Base-by-base conservation (phyloP, 1,140 invertebrate species). In the Cepaea nemoralis region DNA sequence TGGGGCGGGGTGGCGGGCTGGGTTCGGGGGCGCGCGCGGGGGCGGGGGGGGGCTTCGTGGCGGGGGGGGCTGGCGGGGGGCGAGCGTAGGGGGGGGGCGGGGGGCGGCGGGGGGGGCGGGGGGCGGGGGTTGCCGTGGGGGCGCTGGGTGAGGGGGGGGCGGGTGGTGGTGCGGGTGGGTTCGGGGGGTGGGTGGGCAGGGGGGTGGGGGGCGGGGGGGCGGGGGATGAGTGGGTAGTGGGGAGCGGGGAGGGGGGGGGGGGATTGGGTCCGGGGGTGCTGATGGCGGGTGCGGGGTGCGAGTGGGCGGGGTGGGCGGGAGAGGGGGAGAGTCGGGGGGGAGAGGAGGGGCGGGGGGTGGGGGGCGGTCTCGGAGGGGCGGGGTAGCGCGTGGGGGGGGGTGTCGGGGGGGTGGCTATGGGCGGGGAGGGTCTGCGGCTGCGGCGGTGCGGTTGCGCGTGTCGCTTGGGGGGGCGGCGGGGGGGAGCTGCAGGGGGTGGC, bases 141-240 rank as follows among this genome's bases (percentile, higher is more conserved):
- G 59, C 48, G 76, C 6, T 6, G 45, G 45, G 31, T 3, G 35
- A 42, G 73, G 73, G 73, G 33, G 16, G 35, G 73, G 39, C 39
- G 37, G 73, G 39, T 37, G 16, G 39, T 12, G 33, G 37, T 5
- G 35, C 2, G 48, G 59, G 76, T 12, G 76, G 31, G 78, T 6
- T 1, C 2, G 63, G 63, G 33, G 59, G 78, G 35, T 63, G 67
- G 78, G 24, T 6, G 78, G 67, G 63, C 14, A 42, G 63, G 35
- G 78, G n/a, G 31, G n/a, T 24, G 78, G 39, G 78, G 67, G 78
- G n/a, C 6, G 78, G 78, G 63, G n/a, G 59, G 19, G 42, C 33
- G 78, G 63, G 35, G 63, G 35, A 66, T 39, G 27, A 37, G 39
- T 33, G 78, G 78, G 39, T 39, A n/a, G 39, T 6, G 59, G 35